Evolutionary conservation across 1,140 invertebrate genomes (phyloP), one percentile per base, ranked within the genome.

Genomic region (Tachypleus tridentatus): DNA sequence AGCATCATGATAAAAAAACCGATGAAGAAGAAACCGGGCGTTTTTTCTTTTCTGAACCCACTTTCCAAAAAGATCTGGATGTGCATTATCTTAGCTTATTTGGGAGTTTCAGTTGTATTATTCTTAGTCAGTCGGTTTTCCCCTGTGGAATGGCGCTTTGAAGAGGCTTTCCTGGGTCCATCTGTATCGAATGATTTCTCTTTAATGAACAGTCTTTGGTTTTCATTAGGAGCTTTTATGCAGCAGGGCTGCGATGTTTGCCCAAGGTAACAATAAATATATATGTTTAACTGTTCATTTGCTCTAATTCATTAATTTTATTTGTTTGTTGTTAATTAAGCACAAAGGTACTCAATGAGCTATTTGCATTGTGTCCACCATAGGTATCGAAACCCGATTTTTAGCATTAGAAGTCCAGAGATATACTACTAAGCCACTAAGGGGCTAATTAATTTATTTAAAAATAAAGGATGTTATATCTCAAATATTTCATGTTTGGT

Each of bases 1-100:
- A 96, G 91, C 70, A 97, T 98, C 70, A 92, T 97, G 86, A 94
- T 97, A 72, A 97, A 96, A 78, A 97, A 94, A 76, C 91, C 92
- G 4, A 85, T 93, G 67, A 97, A 97, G 77, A 87, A 91, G 74
- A 88, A 91, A 73, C 86, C 88, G 3, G 90, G 79, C 5, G 77
- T 97, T 4, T 98, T 98, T 80, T 96, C 93, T 73, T 99, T 99
- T 78, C 85, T 99, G 75, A 92, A 93, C 76, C 97, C 97, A 7
- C 81, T 99, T 51, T 97, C 93, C 59, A 91, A 91, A 73, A 96
- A 97, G 77, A 97, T 98, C 75, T 99, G 96, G 96, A 89, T 85
- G 75, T 97, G 94, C 78, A 90, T 98, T 61, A 87, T 96, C 69
- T 93, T 97, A 76, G 94, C 93, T 59, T 98, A 97, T 77, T 86